These are phyloP conservation scores for Lymantria monacha DNA, from an alignment of 2,888 invertebrate species.

Conservation along the genomic window DNA sequence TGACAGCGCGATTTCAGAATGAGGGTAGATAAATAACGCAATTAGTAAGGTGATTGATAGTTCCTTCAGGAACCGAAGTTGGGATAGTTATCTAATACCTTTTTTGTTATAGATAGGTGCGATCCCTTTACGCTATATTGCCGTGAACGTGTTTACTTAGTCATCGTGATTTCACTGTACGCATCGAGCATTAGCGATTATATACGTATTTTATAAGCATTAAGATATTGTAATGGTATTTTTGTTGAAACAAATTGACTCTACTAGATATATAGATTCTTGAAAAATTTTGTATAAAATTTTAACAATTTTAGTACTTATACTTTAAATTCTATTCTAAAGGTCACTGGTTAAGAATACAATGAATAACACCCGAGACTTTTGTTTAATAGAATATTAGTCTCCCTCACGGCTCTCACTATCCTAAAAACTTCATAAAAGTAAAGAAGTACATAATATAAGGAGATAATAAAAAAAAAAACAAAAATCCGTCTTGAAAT, in stretches of 20 bases:
- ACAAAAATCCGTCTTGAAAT: too few species aligned
- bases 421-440: too few species aligned
- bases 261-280: too few species aligned
- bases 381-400: too few species aligned
- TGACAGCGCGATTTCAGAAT: slow-evolving; percentile 63
- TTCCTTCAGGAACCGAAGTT: slow-evolving; percentile 39
- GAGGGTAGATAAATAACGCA: slow-evolving; percentile 70
- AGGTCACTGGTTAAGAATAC: too few species aligned
- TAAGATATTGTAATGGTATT: slow-evolving; percentile 21
- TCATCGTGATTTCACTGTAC: slow-evolving; percentile 35
- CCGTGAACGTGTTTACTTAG: slow-evolving; percentile 27
- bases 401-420: too few species aligned
- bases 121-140: slow-evolving; percentile 34
- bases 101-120: slow-evolving; percentile 42
- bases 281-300: too few species aligned
- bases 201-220: slow-evolving; percentile 34
- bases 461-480: too few species aligned
- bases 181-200: slow-evolving; percentile 24
- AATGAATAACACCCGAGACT: too few species aligned
- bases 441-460: too few species aligned
- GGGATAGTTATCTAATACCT: slow-evolving; percentile 40
- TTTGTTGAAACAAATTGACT: background rate
- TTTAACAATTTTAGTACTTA: too few species aligned
- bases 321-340: too few species aligned
- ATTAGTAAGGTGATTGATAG: slow-evolving; percentile 74